Base-by-base conservation (phyloP, 1,140 invertebrate genomes). In the Lanistes nyassanus region DNA sequence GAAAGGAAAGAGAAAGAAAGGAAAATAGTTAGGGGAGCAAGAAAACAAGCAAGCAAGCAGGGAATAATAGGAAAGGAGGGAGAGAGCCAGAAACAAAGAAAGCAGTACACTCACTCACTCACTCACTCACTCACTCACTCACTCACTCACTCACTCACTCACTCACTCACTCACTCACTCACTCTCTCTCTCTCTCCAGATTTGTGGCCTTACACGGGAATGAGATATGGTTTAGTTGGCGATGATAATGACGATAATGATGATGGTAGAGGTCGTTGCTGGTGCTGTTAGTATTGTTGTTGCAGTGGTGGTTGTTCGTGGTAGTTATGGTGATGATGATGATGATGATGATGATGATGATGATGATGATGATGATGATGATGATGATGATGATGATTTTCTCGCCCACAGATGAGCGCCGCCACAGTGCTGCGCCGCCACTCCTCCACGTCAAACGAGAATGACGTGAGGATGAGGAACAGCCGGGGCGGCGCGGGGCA, bases 381-480 rank as follows among this genome's bases (percentile, higher is more conserved):
- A 31, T 39, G 36, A 19, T 26, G 16, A 29, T 29, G 37, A 31
- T 37, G n/a, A 56, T n/a, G 2, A 9, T 39, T 42, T 74, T 73
- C 51, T 7, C 76, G 23, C 53, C 80, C 80, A 68, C 81, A 85
- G 84, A 85, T 85, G 84, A 85, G 77, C 70, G 55, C 76, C 36
- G 76, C 79, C 78, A 80, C 83, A 79, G 83, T 84, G 79, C 81
- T 85, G 79, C 82, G 81, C 78, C 81, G 83, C 70, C 83, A 80
- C 71, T 80, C 82, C 62, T 76, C 76, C 74, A 78, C 81, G 72
- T 81, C 84, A 74, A 82, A 80, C 67, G 82, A 85, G 70, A 82
- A 84, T 79, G 82, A 84, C 70, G 80, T 85, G 74, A 81, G 84
- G 71, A 82, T 82, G 80, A 78, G 84, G 80, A 85, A 84, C 73